Evolutionary conservation across 2,113 vertebrate species (phyloP), one percentile per base, ranked within the genome.

Genomic region (Limanda limanda): DNA sequence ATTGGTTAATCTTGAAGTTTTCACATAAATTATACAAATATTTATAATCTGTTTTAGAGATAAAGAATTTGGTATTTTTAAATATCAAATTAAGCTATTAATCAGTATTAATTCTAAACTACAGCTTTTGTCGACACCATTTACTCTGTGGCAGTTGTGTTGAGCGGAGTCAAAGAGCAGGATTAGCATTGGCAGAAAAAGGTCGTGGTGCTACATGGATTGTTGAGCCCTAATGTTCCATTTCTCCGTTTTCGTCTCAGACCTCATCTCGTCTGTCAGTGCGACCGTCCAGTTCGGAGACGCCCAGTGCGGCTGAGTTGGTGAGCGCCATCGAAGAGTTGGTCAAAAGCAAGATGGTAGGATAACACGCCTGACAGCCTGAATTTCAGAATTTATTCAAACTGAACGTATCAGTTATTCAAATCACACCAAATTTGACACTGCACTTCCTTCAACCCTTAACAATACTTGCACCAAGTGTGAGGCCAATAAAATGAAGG

Each of bases 331-430:
- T 99, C 13, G 97, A 99, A 85, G 98, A 99, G 78, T 96, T 99
- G 25, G 98, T 99, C 85, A 99, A 99, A 90, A 99, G 98, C 95
- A 99, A 99, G 94, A 99, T 99, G 98, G 98, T 99, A 92, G 95
- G 97, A 89, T 2, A n/a, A 40, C 31, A 35, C 12, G 1, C n/a
- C 24, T 5, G 54, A 48, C n/a, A 62, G 40, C 58, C 4, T 12
- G 17, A 40, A 11, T 60, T 23, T 35, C 31, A 8, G 31, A 35
- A 35, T 35, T 8, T 35, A 35, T 6, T 35, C 1, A 7, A 35
- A 35, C 7, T 35, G 31, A 35, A 35, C 31, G 7, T 35, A 35
- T 35, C 31, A 35, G 5, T 35, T 35, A 7, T 35, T 35, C 31
- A 35, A 0, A 35, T 35, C 31, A 8, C 31, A 35, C 31, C 31